Evolutionary conservation across 2,888 invertebrate genomes (phyloP), one percentile per base, ranked within the genome.

Genomic region (Lathronympha strigana): DNA sequence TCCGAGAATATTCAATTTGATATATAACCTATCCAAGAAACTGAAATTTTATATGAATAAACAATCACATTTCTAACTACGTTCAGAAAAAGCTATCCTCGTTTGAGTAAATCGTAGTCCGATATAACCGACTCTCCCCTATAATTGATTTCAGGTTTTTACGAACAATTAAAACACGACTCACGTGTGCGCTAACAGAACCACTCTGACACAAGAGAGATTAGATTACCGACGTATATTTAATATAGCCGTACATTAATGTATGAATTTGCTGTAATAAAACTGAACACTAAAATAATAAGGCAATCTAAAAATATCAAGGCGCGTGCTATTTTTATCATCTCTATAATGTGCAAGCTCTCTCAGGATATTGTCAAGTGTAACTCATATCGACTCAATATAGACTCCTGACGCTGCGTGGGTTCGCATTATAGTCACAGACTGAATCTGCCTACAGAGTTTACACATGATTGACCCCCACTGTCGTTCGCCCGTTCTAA

Each of bases 391-490:
- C 47, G 15, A n/a, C n/a, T n/a, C n/a, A 28, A 38, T 53, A 19
- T 38, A 61, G 47, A 19, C 25, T 11, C 11, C n/a, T 51, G 51
- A 58, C 54, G 15, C 19, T 21, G 61, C 62, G 66, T 66, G 66
- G 58, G 68, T 58, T 68, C 61, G 40, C 69, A 25, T 53, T 69
- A 51, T 57, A 58, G 50, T 63, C 38, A 62, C 47, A 2, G 45
- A 47, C 57, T 53, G 49, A 36, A n/a, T 57, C 66, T 45, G 58
- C 61, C 63, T 63, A 55, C 47, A 23, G 47, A 47, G 13, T 47
- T 47, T 23, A 47, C 57, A 61, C 23, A 67, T 67, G 67, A 70
- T 66, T 68, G 71, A 70, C 71, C 68, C 71, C 71, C 71, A 71
- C 72, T 70, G 66, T 38, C 31, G 54, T 36, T 38, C 58, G 15